Evolutionary conservation across 2,888 invertebrate genomes (phyloP), one percentile per base, ranked within the genome.

Genomic region (Limnephilus marmoratus): DNA sequence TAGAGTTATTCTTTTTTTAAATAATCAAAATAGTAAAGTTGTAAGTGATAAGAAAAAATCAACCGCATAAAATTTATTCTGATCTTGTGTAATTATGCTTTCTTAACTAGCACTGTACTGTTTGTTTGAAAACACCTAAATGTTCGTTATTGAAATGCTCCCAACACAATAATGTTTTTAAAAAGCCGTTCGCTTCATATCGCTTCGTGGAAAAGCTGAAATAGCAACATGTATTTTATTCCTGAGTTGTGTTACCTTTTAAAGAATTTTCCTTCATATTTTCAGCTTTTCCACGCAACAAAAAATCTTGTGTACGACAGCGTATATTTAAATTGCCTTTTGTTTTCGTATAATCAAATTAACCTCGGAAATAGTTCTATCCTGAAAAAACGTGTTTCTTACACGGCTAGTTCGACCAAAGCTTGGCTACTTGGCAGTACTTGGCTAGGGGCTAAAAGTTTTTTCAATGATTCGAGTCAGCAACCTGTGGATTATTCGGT

Each of bases 401-500:
- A 83, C 4, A n/a, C 83, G 83, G 18, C 37, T 41, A 34, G 34
- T 86, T 86, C 4, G 41, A 45, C 49, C 45, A 86, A 41, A 86
- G 13, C 82, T 9, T 82, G 82, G 3, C 37, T 45, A 29, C 45
- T 86, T 37, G 24, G 37, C 41, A 37, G 37, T 31, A 31, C 31
- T 31, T 37, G 37, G 37, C 37, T 34, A 85, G 85, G 45, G 85
- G 49, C 68, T 68, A 18, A 34, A 91, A 87, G n/a, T 80, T 87
- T 87, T 91, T 91, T 91, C 91, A 91, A 87, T 91, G 82, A 91
- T 87, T 41, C 81, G 81, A 91, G 91, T 91, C 91, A 91, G 81
- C 91, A 91, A 91, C 91, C 87, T 91, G 91, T 91, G 87, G 91
- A 91, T 91, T 91, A 91, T 87, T 53, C 81, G 45, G 86, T 29